Conservation (phyloP, 2,888 invertebrate species). For the Microctonus brassicae region DNA sequence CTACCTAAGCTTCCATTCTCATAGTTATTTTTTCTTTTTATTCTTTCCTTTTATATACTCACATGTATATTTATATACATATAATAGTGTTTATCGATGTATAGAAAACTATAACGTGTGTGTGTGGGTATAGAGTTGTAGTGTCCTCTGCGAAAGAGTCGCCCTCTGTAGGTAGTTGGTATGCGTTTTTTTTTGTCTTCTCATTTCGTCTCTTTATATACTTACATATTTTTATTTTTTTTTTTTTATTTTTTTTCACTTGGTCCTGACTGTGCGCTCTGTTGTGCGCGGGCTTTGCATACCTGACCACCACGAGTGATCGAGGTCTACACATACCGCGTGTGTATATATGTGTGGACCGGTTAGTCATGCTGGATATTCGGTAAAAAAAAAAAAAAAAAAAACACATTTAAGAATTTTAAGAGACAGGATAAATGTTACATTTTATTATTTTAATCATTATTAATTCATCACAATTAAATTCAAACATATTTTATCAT, state of each 20-base stretch:
- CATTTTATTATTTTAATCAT: slow-evolving; percentile 1
- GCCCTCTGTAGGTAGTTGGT: background rate
- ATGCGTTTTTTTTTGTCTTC: slow-evolving; percentile 17
- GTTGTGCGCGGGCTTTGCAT: slow-evolving; percentile 60
- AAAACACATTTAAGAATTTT: background rate
- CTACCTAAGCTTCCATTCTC: slow-evolving; percentile 41
- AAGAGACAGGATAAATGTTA: slow-evolving; percentile 8
- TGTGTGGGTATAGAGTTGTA: background rate
- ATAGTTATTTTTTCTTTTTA: slow-evolving; percentile 14
- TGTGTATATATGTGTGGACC: slow-evolving; percentile 6
- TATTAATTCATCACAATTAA: background rate
- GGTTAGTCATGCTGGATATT: slow-evolving; percentile 17
- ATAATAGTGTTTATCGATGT: background rate
- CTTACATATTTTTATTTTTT: background rate
- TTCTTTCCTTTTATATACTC: background rate
- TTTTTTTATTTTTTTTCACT: slow-evolving; percentile 24
- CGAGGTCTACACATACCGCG: slow-evolving; percentile 8
- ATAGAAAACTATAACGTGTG: no score
- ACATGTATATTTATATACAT: background rate
- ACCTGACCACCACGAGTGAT: slow-evolving; percentile 65
- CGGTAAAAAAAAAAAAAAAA: background rate
- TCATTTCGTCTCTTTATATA: slow-evolving; percentile 25
- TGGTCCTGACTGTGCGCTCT: background rate
- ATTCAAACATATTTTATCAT: background rate
- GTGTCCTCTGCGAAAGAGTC: background rate